phyloP scores from a whole-genome alignment of 2,888 invertebrate genomes.

The Crossocerus cetratus region DNA sequence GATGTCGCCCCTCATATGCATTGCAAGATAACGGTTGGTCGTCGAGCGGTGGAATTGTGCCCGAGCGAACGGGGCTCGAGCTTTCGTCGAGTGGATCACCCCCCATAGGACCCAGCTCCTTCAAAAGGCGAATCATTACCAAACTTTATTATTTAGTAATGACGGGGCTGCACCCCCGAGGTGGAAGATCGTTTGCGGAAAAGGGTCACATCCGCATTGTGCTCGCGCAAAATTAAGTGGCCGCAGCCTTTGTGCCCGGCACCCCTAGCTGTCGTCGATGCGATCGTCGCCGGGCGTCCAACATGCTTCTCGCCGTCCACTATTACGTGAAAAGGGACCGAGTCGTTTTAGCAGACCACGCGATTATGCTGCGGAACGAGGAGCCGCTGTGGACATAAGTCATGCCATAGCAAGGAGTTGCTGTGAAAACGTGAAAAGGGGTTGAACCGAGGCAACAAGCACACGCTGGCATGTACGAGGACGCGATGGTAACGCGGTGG shows the following conservation, averaged over 20 bases:
- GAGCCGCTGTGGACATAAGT: conserved; percentile 60
- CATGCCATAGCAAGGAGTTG: conserved; percentile 49
- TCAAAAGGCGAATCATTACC: conserved; percentile 44
- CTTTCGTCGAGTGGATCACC: not conserved
- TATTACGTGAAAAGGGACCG: conserved; percentile 50
- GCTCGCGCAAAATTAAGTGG: conserved; percentile 58
- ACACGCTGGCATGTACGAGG: conserved; percentile 12
- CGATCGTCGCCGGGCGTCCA: conserved; percentile 22
- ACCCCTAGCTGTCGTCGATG: conserved; percentile 39
- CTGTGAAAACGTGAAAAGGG: conserved; percentile 58
- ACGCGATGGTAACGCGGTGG: not conserved
- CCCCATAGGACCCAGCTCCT: conserved; percentile 11
- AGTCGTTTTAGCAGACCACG: conserved; percentile 26
- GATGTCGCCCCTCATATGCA: not conserved
- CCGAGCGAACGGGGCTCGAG: not conserved
- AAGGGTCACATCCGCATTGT: conserved; percentile 54
- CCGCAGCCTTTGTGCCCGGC: conserved; percentile 36
- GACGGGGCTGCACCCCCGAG: conserved; percentile 31
- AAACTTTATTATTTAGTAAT: conserved; percentile 59
- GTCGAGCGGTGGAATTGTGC: not conserved
- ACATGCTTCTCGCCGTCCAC: conserved; percentile 30
- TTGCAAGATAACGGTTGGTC: not conserved
- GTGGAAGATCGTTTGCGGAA: conserved; percentile 48
- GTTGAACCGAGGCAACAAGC: conserved; percentile 34
- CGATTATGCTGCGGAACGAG: conserved; percentile 53